phyloP scores from a whole-genome alignment of 2,113 vertebrate genomes.

The Bagarius yarrelli region DNA sequence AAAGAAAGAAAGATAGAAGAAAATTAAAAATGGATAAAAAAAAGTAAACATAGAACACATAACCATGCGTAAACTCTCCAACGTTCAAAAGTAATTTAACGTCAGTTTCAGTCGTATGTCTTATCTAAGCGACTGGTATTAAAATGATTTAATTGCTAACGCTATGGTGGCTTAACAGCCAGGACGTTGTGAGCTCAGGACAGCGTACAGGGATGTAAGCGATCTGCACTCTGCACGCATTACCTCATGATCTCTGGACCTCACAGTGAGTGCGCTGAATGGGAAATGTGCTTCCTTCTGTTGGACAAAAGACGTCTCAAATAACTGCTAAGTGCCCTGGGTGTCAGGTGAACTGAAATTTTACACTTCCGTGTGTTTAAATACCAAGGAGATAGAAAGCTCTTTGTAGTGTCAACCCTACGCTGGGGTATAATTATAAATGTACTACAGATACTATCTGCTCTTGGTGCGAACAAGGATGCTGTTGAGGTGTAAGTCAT shows the following conservation, averaged over 20 bases:
- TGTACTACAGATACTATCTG: background rate
- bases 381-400: constrained; percentile 5
- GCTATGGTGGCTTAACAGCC: background rate
- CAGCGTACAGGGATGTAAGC: constrained; percentile 6
- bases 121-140: too few species aligned
- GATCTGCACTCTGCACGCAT: constrained; percentile 3
- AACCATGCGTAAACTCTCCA: background rate
- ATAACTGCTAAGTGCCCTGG: constrained; percentile 25
- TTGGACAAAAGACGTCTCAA: constrained; percentile 16
- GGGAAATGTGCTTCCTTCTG: background rate
- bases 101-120: background rate
- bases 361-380: constrained; percentile 6
- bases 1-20: too few species aligned
- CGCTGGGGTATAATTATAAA: background rate
- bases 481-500: background rate
- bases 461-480: background rate
- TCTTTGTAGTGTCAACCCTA: background rate
- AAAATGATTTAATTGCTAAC: too few species aligned
- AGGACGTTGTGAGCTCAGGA: background rate
- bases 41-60: too few species aligned
- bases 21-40: too few species aligned
- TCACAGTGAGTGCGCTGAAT: constrained; percentile 8
- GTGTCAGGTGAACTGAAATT: background rate
- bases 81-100: background rate
- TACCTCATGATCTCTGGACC: constrained; percentile 17